phyloP scores from a whole-genome alignment of 2,797 vertebrate species.

The Anisognathus igniventris region DNA sequence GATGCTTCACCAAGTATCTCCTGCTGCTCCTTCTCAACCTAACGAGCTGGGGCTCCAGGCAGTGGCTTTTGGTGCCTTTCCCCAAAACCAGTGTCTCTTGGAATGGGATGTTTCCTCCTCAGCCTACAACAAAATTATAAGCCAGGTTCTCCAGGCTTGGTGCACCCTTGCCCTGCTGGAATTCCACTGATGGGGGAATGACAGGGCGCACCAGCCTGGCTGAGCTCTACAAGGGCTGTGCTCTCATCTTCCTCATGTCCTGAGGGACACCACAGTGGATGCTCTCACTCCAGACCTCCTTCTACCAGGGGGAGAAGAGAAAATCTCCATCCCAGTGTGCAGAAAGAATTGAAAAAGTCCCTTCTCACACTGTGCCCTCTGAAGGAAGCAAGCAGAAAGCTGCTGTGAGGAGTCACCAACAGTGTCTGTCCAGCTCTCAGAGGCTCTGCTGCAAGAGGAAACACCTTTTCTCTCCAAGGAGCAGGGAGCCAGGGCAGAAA shows the following conservation, averaged over 20 bases:
- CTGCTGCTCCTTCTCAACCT: background rate
- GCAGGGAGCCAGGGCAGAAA: background rate
- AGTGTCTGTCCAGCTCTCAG: background rate
- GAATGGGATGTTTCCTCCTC: background rate
- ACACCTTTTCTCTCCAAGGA: background rate
- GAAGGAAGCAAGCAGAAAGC: background rate
- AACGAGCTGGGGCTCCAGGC: background rate
- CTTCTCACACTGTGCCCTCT: background rate
- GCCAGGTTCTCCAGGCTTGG: background rate
- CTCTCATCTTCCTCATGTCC: background rate
- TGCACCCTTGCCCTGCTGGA: background rate
- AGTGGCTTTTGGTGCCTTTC: background rate
- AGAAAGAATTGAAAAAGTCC: background rate
- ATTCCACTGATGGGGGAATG: background rate
- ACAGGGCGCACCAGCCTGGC: background rate
- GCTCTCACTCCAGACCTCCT: background rate
- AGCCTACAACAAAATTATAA: background rate
- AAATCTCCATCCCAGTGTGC: background rate
- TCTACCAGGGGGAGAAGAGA: background rate
- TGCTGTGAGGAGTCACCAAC: fast-evolving
- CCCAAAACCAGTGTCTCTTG: background rate
- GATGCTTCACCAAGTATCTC: background rate
- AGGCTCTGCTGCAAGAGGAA: background rate
- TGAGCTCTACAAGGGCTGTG: background rate
- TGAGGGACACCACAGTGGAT: fast-evolving